Percentiles rank a stretch among this genome's conserved stretches.
phyloP scores from a whole-genome alignment of 2,888 invertebrate genomes.

The Hirtodrosophila histrioides region DNA sequence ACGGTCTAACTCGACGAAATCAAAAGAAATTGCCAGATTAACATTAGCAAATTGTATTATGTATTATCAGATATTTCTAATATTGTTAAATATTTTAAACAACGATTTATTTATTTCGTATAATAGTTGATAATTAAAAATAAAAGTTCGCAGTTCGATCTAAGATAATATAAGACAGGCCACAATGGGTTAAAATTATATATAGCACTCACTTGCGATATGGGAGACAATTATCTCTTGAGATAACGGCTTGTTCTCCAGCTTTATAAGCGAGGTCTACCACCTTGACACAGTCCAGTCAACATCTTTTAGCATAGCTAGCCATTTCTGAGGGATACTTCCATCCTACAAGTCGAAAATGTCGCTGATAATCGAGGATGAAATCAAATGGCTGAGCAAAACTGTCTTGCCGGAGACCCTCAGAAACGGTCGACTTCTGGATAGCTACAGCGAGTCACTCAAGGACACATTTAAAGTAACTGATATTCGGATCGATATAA shows the following conservation, averaged over 20 bases:
- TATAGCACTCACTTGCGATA: not conserved
- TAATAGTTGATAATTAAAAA: too few species aligned
- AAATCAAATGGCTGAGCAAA: conserved; percentile 62
- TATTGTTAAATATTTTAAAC: too few species aligned
- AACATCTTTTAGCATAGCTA: not conserved
- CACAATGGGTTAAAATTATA: conserved; percentile 10
- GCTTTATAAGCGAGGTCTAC: not conserved
- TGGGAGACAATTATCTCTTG: not conserved
- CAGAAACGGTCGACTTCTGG: conserved; percentile 51
- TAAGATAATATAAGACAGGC: not conserved
- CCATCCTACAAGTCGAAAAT: conserved; percentile 14
- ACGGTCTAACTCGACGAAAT: too few species aligned
- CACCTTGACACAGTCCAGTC: not conserved
- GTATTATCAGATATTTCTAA: too few species aligned
- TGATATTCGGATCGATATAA: conserved; percentile 58
- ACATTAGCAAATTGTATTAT: too few species aligned
- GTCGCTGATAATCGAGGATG: conserved; percentile 38
- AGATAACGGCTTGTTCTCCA: not conserved
- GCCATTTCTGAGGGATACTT: not conserved
- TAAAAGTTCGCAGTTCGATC: too few species aligned
- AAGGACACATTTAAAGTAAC: conserved; percentile 49
- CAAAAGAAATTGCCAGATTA: too few species aligned
- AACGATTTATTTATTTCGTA: too few species aligned
- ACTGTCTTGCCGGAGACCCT: conserved; percentile 59
- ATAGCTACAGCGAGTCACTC: conserved; percentile 27